Evolutionary conservation across 2,113 vertebrate species (phyloP).

Genomic region (Notechis scutatus): DNA sequence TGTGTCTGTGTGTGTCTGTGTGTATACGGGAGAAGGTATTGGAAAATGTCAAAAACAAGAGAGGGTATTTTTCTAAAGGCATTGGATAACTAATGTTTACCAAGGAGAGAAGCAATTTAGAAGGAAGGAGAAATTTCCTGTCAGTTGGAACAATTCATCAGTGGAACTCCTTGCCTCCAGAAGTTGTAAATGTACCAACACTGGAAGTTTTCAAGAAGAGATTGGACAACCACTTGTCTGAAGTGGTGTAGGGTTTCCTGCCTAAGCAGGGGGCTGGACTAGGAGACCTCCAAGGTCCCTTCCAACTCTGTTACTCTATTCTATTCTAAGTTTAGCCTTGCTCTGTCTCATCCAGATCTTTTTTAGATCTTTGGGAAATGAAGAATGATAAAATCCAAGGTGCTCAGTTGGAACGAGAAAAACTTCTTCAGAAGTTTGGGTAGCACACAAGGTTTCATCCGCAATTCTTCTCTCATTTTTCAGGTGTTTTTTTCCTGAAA

Average conservation of each 20-base stretch:
- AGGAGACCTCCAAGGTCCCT: too few species aligned
- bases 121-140: too few species aligned
- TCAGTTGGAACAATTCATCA: too few species aligned
- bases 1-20: neutral
- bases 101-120: too few species aligned
- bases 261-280: too few species aligned
- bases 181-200: too few species aligned
- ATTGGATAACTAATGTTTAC: slow-evolving; percentile 44
- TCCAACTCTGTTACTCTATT: too few species aligned
- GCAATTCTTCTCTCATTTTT: neutral
- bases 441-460: neutral
- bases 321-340: slow-evolving; percentile 35
- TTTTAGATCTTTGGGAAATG: neutral
- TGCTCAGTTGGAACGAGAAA: neutral
- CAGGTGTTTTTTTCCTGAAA: neutral
- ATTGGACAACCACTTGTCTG: too few species aligned
- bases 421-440: neutral
- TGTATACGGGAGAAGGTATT: neutral
- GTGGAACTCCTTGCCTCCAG: too few species aligned
- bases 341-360: slow-evolving; percentile 37
- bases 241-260: too few species aligned
- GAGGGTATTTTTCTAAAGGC: slow-evolving; percentile 58
- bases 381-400: neutral
- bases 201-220: too few species aligned
- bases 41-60: neutral